Percentiles rank a stretch among this genome's conserved stretches.
Conservation (phyloP, 2,113 vertebrate genomes). For the Acanthisitta chloris region DNA sequence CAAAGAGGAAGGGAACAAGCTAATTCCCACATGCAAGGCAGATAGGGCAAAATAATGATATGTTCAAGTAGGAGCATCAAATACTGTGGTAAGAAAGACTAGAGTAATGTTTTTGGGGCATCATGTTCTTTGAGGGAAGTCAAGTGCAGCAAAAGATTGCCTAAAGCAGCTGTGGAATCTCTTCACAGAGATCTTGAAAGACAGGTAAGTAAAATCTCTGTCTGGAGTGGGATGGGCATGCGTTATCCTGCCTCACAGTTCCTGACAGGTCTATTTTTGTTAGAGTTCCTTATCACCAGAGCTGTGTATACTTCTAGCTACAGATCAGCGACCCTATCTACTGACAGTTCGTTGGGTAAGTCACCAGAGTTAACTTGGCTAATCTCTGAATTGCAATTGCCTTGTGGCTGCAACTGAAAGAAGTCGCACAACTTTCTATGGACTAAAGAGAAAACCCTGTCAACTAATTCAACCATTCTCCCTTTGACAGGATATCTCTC, state of each 20-base stretch:
- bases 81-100: background rate
- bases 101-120: background rate
- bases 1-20: conserved; percentile 6
- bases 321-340: background rate
- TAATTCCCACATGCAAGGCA: background rate
- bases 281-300: background rate
- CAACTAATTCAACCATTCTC: background rate
- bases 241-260: background rate
- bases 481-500: background rate
- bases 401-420: background rate
- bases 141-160: background rate
- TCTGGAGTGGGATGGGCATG: background rate
- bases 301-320: background rate
- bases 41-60: background rate
- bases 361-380: background rate
- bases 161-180: background rate
- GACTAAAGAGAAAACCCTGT: background rate
- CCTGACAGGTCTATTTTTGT: conserved; percentile 27
- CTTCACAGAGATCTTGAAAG: background rate
- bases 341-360: background rate
- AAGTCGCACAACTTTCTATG: background rate
- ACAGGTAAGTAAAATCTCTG: background rate
- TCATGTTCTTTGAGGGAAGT: background rate
- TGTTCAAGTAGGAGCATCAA: background rate
- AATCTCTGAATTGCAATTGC: background rate